Base-by-base conservation (phyloP, 2,888 invertebrate species). In the Philereme vetulata region DNA sequence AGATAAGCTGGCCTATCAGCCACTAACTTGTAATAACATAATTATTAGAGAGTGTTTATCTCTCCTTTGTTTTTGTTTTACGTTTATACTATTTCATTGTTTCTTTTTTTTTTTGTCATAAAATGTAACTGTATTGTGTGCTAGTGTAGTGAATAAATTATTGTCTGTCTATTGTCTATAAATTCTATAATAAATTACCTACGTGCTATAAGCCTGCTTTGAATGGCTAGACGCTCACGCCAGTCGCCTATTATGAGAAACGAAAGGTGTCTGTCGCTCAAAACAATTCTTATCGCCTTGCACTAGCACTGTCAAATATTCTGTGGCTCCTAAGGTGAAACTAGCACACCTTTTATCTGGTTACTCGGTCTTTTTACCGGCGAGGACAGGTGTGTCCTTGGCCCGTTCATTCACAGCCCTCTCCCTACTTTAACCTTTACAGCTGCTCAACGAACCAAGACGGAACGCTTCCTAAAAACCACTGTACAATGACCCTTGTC, bases 401-500 rank as follows among this genome's bases (percentile, higher is more conserved):
- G 77, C 76, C 79, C 75, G 78, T 76, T 77, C 72, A 70, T 76
- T 75, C 77, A 77, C 75, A 74, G 77, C 81, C 81, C 82, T 79
- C 77, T 69, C 78, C 76, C 72, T 65, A 59, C 55, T 49, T 53
- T 65, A 74, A 75, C 81, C 78, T 80, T 80, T 77, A 74, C 74
- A 74, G 75, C 71, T 71, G 72, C 69, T 71, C 81, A 73, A 68
- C 81, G 82, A 81, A 84, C 85, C 85, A 76, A 80, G 67, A 67
- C 75, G 71, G 73, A 60, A 56, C 70, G 71, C 72, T 76, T 74
- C 77, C 72, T 71, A 60, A 9, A 65, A 72, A 75, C 84, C 84
- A 82, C 61, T 75, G 64, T 75, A 75, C 72, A 65, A 58, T 68
- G 82, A 78, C 67, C 81, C 74, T 62, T 66, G 56, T 62, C 56